Percentiles rank a stretch among this genome's conserved stretches.
phyloP scores from a whole-genome alignment of 2,113 vertebrate genomes.

The Mesocricetus auratus region DNA sequence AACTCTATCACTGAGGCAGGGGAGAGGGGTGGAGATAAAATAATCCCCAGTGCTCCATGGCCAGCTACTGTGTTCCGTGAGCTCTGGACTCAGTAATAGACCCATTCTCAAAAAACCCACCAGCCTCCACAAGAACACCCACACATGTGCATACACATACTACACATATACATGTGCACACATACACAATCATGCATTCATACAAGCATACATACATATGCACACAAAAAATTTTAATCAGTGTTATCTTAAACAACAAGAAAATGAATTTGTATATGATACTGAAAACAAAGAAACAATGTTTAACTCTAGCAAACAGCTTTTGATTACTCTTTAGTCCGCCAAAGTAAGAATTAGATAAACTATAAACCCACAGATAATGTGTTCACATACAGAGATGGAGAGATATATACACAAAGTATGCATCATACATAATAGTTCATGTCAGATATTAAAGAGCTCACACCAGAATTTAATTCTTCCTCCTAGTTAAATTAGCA shows the following conservation, averaged over 20 bases:
- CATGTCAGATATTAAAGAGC: background rate
- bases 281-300: conserved; percentile 55
- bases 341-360: conserved; percentile 29
- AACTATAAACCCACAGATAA: conserved; percentile 27
- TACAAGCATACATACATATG: too few species aligned
- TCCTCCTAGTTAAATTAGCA: conserved; percentile 11
- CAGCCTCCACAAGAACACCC: background rate
- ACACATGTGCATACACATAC: background rate
- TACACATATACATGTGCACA: background rate
- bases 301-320: background rate
- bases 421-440: conserved; percentile 24
- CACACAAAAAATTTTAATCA: background rate
- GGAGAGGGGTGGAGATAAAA: background rate
- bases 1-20: background rate
- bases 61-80: background rate
- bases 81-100: background rate
- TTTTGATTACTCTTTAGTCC: conserved; percentile 47
- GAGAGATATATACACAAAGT: conserved; percentile 29
- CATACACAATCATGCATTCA: background rate
- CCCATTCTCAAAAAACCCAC: background rate
- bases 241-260: background rate
- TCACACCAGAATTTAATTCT: conserved; percentile 45
- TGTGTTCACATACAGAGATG: conserved; percentile 19
- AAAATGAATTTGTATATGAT: conserved; percentile 52
- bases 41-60: background rate